These are phyloP conservation scores for Polia nebulosa DNA, from an alignment of 2,888 invertebrate genomes.

Conservation along the genomic window DNA sequence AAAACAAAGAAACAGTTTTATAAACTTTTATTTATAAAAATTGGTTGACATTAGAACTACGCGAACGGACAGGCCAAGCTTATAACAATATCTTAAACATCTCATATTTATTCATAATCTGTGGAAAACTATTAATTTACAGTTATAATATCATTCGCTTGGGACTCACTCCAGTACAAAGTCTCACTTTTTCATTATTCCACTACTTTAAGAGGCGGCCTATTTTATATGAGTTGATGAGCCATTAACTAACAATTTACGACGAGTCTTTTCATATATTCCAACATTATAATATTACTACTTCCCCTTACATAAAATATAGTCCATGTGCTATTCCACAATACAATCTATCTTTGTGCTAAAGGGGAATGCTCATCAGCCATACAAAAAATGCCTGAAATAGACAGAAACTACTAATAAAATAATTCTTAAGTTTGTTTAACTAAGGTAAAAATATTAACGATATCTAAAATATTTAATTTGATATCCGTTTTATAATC, in stretches of 20 bases:
- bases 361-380: too few species aligned
- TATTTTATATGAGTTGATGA: slow-evolving; percentile 14
- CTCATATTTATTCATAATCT: slow-evolving; percentile 44
- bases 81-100: slow-evolving; percentile 55
- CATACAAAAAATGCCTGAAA: too few species aligned
- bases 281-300: neutral
- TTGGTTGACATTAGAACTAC: slow-evolving; percentile 58
- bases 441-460: too few species aligned
- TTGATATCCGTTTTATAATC: too few species aligned
- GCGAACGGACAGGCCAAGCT: slow-evolving; percentile 66
- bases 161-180: slow-evolving; percentile 25
- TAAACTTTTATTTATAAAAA: slow-evolving; percentile 66
- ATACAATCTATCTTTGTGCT: too few species aligned
- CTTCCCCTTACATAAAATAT: too few species aligned
- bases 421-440: too few species aligned
- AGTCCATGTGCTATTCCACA: too few species aligned
- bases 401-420: too few species aligned
- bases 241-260: neutral
- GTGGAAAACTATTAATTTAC: slow-evolving; percentile 63
- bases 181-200: slow-evolving; percentile 51
- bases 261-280: too few species aligned
- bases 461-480: too few species aligned
- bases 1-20: slow-evolving; percentile 40
- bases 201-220: slow-evolving; percentile 28
- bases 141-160: slow-evolving; percentile 39